These are phyloP conservation scores for Epicauta chinensis DNA, from an alignment of 1,140 invertebrate genomes.

Conservation along the genomic window DNA sequence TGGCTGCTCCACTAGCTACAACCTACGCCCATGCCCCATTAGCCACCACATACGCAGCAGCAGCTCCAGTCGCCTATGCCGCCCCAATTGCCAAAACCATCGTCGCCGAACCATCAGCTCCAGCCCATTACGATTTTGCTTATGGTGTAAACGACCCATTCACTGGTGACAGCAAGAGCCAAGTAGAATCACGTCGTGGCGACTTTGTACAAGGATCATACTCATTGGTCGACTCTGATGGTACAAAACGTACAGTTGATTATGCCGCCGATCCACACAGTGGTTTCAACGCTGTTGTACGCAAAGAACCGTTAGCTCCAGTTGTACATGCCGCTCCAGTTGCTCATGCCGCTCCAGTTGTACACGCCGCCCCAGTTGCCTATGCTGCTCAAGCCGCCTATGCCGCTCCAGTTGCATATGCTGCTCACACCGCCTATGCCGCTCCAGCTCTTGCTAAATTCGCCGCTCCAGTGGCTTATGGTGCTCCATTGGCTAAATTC, in stretches of 20 bases:
- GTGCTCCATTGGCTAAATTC: too few species aligned
- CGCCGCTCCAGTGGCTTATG: too few species aligned
- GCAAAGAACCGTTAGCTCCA: conserved; percentile 37
- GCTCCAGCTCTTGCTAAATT: conserved; percentile 1
- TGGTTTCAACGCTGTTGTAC: conserved; percentile 45
- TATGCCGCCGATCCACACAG: conserved; percentile 48
- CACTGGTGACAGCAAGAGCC: conserved; percentile 39
- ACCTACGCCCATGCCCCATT: conserved; percentile 21
- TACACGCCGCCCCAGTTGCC: conserved; percentile 13
- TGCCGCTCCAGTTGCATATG: conserved; percentile 31
- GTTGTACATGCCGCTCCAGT: conserved; percentile 25
- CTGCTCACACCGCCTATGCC: conserved; percentile 9
- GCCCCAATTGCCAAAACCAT: conserved; percentile 32
- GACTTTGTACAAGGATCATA: conserved; percentile 30
- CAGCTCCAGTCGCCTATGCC: conserved; percentile 38
- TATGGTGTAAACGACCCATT: conserved; percentile 44
- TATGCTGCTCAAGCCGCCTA: conserved; percentile 29
- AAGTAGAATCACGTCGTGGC: conserved; percentile 27
- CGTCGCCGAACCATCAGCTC: conserved; percentile 35
- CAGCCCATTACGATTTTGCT: conserved; percentile 28
- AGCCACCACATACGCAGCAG: conserved; percentile 19
- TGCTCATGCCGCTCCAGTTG: conserved; percentile 22
- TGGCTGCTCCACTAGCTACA: background rate
- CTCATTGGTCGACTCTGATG: conserved; percentile 48
- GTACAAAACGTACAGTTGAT: conserved; percentile 46